Evolutionary conservation across 2,888 invertebrate genomes (phyloP), one percentile per base, ranked within the genome.

Genomic region (Pegoplata infirma): DNA sequence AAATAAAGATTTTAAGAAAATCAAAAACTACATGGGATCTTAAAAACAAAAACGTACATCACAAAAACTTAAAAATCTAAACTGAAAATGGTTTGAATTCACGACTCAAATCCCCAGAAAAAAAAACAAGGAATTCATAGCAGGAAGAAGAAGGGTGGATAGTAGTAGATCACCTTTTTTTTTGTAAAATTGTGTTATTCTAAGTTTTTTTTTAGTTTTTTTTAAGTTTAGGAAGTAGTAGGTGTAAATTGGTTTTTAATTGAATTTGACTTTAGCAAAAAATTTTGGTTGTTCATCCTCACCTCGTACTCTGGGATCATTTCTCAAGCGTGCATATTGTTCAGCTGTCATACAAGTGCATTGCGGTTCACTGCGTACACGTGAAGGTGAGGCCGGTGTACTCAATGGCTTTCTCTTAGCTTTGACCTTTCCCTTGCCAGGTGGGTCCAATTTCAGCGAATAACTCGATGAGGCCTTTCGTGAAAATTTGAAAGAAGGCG

Each of bases 401-500:
- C 97, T 98, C 83, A 96, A 91, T 59, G 96, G 96, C 91, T 96
- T 97, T 91, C 97, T 93, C 90, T 96, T 96, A 85, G 94, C 93
- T 90, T 96, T 96, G 88, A 94, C 93, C 90, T 96, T 96, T 90
- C 95, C 94, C 91, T 95, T 96, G 90, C 92, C 94, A 82, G 95
- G 95, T 81, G 96, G 95, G 89, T 98, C 98, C 91, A 97, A 92
- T 92, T 96, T 96, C 90, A 98, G 93, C 88, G 97, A 98, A 92
- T 97, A 98, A 90, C 97, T 97, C 86, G 97, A 97, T 85, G 97
- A 97, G 88, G 97, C 97, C 93, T 98, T 98, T 91, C 98, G 94
- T 90, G 97, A 96, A 92, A 97, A 97, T 93, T 97, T 97, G 94
- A 97, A 98, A 91, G 97, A 96, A 90, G 97, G 97, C 91, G 96